Evolutionary conservation across 2,888 invertebrate genomes (phyloP).

Genomic region (Acanthosepion lycidas): DNA sequence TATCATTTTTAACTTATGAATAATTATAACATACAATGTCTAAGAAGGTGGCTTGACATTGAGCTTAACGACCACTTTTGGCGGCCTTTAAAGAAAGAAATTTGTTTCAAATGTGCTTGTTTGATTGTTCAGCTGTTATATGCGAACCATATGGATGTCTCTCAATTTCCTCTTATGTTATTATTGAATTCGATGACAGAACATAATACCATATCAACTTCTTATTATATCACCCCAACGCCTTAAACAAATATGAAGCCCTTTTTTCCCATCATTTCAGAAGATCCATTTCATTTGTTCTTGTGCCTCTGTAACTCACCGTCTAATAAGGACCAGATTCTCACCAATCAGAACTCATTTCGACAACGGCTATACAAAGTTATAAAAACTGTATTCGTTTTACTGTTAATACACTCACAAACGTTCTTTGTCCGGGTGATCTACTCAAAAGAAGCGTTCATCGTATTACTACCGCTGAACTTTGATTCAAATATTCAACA

Average conservation of each 20-base stretch:
- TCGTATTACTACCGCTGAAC: too few relatives aligned
- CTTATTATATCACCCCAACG: not conserved
- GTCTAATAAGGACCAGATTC: not conserved
- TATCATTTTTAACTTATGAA: too few relatives aligned
- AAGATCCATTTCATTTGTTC: not conserved
- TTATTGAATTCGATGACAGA: not conserved
- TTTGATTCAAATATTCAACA: too few relatives aligned
- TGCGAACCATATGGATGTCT: not conserved
- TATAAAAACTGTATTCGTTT: not conserved
- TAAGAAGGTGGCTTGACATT: too few relatives aligned
- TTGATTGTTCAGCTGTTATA: not conserved
- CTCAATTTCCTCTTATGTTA: not conserved
- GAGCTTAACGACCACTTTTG: too few relatives aligned
- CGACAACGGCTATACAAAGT: not conserved
- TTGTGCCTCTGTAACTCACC: not conserved
- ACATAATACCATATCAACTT: slow-evolving; percentile 33
- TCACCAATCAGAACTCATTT: not conserved
- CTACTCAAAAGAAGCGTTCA: too few relatives aligned
- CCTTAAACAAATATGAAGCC: not conserved
- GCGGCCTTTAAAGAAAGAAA: not conserved
- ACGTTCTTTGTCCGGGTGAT: too few relatives aligned
- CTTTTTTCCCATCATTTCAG: not conserved
- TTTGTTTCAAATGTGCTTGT: not conserved
- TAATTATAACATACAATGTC: too few relatives aligned
- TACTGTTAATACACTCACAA: not conserved